A percentile compares a stretch with the other conserved stretches of the same genome.
Conservation (phyloP, 2,888 invertebrate genomes). For the Melanotus villosus region DNA sequence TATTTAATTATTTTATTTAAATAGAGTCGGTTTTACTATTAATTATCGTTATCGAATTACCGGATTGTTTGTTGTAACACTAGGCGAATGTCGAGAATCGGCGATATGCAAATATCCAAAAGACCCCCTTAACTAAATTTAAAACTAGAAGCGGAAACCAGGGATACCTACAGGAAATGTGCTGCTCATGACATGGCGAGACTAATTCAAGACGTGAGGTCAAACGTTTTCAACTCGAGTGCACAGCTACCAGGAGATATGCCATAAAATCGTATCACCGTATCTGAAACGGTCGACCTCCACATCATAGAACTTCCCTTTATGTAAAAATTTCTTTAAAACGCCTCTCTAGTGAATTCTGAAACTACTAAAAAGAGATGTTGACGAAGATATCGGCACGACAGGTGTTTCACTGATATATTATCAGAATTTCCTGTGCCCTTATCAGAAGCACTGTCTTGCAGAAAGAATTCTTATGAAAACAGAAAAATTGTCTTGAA, state of each 20-base stretch:
- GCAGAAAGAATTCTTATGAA: too few relatives aligned
- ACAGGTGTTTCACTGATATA: too few relatives aligned
- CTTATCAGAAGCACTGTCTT: too few relatives aligned
- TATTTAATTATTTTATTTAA: too few relatives aligned
- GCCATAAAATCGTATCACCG: slow-evolving; percentile 12
- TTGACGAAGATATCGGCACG: too few relatives aligned
- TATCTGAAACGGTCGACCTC: slow-evolving; percentile 7
- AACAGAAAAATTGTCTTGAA: too few relatives aligned
- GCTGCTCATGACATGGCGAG: slow-evolving; percentile 34
- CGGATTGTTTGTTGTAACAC: too few relatives aligned
- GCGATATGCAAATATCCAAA: slow-evolving; percentile 15
- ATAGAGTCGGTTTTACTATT: too few relatives aligned
- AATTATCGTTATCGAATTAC: too few relatives aligned
- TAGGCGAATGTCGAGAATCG: not conserved
- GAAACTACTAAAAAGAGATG: too few relatives aligned
- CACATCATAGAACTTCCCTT: not conserved
- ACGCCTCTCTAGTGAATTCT: too few relatives aligned
- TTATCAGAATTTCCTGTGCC: too few relatives aligned
- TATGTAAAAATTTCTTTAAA: not conserved
- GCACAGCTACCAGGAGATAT: slow-evolving; percentile 29
- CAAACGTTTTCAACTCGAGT: slow-evolving; percentile 31
- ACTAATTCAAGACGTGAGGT: slow-evolving; percentile 42
- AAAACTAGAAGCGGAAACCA: slow-evolving; percentile 40
- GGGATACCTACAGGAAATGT: slow-evolving; percentile 36
- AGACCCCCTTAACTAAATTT: slow-evolving; percentile 23